Evolutionary conservation across 2,888 invertebrate genomes (phyloP).

Genomic region (Orthosia incerta): DNA sequence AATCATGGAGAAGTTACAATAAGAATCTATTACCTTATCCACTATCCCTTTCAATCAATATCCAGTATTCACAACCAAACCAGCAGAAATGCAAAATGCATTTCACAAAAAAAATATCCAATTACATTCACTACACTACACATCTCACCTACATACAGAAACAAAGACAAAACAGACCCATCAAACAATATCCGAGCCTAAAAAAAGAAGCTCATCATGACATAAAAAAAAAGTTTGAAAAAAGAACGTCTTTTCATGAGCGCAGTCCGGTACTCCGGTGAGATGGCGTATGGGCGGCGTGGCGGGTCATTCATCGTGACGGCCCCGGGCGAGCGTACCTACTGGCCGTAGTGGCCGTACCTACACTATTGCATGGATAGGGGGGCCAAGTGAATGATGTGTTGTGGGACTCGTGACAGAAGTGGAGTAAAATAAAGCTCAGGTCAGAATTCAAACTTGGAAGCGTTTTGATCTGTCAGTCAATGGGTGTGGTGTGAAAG

Average conservation of each 20-base stretch:
- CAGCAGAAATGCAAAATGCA: not conserved
- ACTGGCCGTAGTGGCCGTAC: slow-evolving; percentile 83
- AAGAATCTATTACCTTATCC: too few species aligned
- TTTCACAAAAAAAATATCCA: not conserved
- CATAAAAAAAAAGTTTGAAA: slow-evolving; percentile 65
- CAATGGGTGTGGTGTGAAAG: too few species aligned
- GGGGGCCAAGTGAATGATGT: slow-evolving; percentile 15
- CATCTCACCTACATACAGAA: slow-evolving; percentile 51
- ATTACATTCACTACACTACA: slow-evolving; percentile 12
- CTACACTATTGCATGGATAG: slow-evolving; percentile 65
- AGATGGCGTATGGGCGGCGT: slow-evolving; percentile 85
- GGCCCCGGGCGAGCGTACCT: slow-evolving; percentile 84
- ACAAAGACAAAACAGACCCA: slow-evolving; percentile 55
- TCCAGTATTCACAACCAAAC: not conserved
- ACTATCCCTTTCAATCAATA: too few species aligned
- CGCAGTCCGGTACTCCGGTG: slow-evolving; percentile 69
- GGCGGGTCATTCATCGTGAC: slow-evolving; percentile 87
- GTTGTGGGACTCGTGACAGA: not conserved
- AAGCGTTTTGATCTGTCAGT: too few species aligned
- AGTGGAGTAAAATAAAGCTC: too few species aligned
- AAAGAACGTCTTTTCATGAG: slow-evolving; percentile 80
- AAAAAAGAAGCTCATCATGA: slow-evolving; percentile 64
- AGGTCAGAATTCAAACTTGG: too few species aligned
- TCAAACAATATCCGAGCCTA: slow-evolving; percentile 59
- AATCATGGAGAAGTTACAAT: too few species aligned